Evolutionary conservation across 1,140 invertebrate genomes (phyloP).

Genomic region (Diorhabda sublineata): DNA sequence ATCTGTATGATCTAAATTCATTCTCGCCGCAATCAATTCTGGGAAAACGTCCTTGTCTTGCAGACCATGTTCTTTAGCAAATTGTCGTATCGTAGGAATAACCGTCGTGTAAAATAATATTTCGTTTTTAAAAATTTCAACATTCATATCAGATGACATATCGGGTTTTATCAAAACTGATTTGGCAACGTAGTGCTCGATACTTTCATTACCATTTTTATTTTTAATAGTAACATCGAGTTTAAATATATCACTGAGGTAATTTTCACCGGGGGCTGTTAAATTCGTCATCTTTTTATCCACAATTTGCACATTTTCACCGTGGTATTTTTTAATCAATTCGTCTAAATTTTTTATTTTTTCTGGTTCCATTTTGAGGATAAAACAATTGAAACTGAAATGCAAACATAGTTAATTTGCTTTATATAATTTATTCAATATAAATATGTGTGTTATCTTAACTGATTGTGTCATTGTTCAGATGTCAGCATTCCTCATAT

Average conservation of each 20-base stretch:
- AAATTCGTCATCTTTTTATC: conserved; percentile 34
- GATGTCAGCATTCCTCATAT: no score
- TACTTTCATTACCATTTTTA: conserved; percentile 26
- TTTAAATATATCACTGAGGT: conserved; percentile 54
- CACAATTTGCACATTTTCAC: background rate
- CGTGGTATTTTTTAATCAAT: background rate
- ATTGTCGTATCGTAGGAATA: conserved; percentile 32
- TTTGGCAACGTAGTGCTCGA: conserved; percentile 48
- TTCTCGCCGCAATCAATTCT: conserved; percentile 32
- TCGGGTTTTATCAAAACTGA: conserved; percentile 44
- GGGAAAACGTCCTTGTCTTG: conserved; percentile 27
- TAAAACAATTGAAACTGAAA: no score
- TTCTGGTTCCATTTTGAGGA: no score
- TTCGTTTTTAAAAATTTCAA: conserved; percentile 48
- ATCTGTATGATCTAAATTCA: conserved; percentile 28
- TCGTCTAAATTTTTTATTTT: conserved; percentile 5
- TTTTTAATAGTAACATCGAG: conserved; percentile 41
- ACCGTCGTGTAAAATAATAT: conserved; percentile 33
- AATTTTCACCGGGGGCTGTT: conserved; percentile 58
- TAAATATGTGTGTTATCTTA: no score
- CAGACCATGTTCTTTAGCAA: conserved; percentile 29
- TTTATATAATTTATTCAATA: no score
- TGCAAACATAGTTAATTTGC: no score
- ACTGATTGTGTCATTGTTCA: no score
- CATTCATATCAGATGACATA: conserved; percentile 44